Percentiles rank a stretch among this genome's conserved stretches.
Conservation (phyloP, 2,113 vertebrate genomes). For the Sclerurus mexicanus region DNA sequence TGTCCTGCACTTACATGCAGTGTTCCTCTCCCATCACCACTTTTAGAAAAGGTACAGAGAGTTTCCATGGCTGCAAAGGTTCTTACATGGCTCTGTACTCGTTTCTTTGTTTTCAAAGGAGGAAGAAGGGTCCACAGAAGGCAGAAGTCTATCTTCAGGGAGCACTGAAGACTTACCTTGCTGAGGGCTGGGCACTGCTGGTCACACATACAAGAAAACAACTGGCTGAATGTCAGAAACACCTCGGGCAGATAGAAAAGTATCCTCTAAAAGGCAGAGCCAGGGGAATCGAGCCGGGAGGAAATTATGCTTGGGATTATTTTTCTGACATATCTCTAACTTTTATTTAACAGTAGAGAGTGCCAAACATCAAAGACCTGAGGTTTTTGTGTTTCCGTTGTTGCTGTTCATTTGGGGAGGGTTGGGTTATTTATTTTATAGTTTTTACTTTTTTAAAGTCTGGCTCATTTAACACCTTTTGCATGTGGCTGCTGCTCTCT, state of each 20-base stretch:
- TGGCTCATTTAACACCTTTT: neutral
- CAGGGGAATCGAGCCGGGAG: neutral
- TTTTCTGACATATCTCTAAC: neutral
- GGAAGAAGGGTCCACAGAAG: slow-evolving; percentile 87
- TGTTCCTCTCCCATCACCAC: neutral
- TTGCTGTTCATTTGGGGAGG: neutral
- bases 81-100: neutral
- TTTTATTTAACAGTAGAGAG: neutral
- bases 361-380: neutral
- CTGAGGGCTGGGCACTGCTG: slow-evolving; percentile 91
- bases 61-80: neutral
- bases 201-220: slow-evolving; percentile 94
- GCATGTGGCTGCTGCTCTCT: neutral
- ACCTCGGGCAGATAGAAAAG: slow-evolving; percentile 87
- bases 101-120: slow-evolving; percentile 74
- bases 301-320: neutral
- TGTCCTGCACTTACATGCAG: neutral
- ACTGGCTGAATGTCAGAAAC: slow-evolving; percentile 92
- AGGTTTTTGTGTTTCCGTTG: neutral
- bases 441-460: neutral
- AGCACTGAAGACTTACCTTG: slow-evolving; percentile 89
- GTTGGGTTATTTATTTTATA: neutral
- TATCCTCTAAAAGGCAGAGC: slow-evolving; percentile 80
- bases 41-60: neutral
- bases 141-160: slow-evolving; percentile 90